Conservation (phyloP, 1,140 invertebrate species). For the Saccostrea cuccullata region DNA sequence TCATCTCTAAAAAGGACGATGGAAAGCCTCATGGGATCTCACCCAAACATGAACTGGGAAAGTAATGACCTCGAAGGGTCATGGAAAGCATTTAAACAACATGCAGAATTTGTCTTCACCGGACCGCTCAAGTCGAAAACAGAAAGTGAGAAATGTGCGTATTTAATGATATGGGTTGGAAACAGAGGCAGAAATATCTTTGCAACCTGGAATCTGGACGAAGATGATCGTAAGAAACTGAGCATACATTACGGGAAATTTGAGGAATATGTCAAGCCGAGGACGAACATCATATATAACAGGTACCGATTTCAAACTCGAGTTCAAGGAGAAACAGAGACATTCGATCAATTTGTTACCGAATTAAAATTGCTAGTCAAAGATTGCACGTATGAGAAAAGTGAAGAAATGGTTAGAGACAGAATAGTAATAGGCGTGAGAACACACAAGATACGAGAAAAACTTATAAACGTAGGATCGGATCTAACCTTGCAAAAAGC, state of each 20-base stretch:
- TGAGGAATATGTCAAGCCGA: conserved; percentile 44
- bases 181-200: too few species aligned
- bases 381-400: conserved; percentile 47
- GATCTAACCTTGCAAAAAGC: conserved; percentile 22
- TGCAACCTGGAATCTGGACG: too few species aligned
- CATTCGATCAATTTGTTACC: conserved; percentile 49
- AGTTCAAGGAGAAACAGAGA: conserved; percentile 42
- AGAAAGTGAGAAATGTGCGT: too few species aligned
- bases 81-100: too few species aligned
- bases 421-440: conserved; percentile 54
- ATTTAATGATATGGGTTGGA: too few species aligned
- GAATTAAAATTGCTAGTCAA: conserved; percentile 40
- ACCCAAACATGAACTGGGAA: too few species aligned
- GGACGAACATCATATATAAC: conserved; percentile 44
- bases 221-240: too few species aligned
- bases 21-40: too few species aligned
- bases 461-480: conserved; percentile 4
- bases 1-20: too few species aligned
- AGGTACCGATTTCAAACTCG: conserved; percentile 29
- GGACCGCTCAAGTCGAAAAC: too few species aligned
- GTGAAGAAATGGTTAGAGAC: conserved; percentile 55
- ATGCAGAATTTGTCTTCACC: too few species aligned
- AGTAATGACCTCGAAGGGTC: too few species aligned
- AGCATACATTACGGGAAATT: neutral
- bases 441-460: conserved; percentile 13